A percentile compares a stretch with the other conserved stretches of the same genome.
phyloP scores from a whole-genome alignment of 2,888 invertebrate genomes.

The Syrphus vitripennis region DNA sequence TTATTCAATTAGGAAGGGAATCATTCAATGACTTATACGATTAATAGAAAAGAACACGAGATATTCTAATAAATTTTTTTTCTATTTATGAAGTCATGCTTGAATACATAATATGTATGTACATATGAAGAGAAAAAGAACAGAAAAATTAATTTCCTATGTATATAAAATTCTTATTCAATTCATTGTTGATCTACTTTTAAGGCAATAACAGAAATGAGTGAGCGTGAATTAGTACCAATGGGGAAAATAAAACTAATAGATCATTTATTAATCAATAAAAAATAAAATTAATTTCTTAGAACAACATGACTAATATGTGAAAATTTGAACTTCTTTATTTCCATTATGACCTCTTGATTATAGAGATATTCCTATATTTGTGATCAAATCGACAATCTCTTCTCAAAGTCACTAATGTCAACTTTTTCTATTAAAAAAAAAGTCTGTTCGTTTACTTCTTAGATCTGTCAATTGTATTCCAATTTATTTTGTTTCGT shows the following conservation, averaged over 20 bases:
- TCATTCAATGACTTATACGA: constrained; percentile 53
- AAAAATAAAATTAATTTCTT: neutral
- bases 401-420: no score
- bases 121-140: neutral
- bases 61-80: neutral
- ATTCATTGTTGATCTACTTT: constrained; percentile 7
- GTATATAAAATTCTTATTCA: neutral
- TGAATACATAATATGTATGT: no score
- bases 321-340: no score
- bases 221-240: neutral
- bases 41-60: constrained; percentile 53
- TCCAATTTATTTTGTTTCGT: no score
- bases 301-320: neutral
- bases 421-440: no score
- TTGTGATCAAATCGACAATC: no score
- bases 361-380: no score
- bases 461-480: no score
- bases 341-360: no score
- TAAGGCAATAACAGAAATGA: neutral
- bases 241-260: neutral
- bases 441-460: no score
- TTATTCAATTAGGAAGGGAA: constrained; percentile 62
- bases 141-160: neutral
- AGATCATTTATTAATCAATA: neutral
- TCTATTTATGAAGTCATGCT: constrained; percentile 4